Evolutionary conservation across 2,888 invertebrate genomes (phyloP), one percentile per base, ranked within the genome.

Genomic region (Orchestes rusci): DNA sequence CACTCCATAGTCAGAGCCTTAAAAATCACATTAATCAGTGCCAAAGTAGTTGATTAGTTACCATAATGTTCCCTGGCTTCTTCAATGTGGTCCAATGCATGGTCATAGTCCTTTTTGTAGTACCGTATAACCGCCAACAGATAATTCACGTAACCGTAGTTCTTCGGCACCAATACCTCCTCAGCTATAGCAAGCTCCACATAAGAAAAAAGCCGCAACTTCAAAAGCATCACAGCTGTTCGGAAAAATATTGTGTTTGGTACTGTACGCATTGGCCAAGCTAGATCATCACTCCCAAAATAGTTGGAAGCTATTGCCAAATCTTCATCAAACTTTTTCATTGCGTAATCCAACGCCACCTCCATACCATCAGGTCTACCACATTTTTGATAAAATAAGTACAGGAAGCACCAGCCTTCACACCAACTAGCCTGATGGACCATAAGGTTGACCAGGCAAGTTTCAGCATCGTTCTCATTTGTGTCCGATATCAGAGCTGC

Each of bases 351-450:
- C 39, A 57, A 40, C 2, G 61, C 56, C 36, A 62, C 53, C 40
- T 64, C 65, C 53, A 61, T 60, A 7, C 67, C 66, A 48, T 61
- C 63, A 13, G 38, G 35, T 39, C 62, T 61, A 2, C 55, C 52
- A n/a, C 45, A 53, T 42, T 58, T 56, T 43, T 58, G 47, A 45
- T 67, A 66, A 52, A 64, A 66, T 30, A 66, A 31, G 40, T 64
- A 62, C 5, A 68, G 51, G 4, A 61, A 50, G 4, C 59, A 60
- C 68, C 69, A 69, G 20, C 63, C 67, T 59, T 65, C 65, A 2
- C 61, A 33, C 63, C 66, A 69, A 27, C 50, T 53, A 2, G 64
- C 60, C 46, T 62, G 51, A 18, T 56, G 51, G 1, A 60, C 50
- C 27, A 65, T 48, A 16, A 66, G 44, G 16, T 59, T 62, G 44